Evolutionary conservation across 2,888 invertebrate genomes (phyloP).

Genomic region (Cantharis rustica): DNA sequence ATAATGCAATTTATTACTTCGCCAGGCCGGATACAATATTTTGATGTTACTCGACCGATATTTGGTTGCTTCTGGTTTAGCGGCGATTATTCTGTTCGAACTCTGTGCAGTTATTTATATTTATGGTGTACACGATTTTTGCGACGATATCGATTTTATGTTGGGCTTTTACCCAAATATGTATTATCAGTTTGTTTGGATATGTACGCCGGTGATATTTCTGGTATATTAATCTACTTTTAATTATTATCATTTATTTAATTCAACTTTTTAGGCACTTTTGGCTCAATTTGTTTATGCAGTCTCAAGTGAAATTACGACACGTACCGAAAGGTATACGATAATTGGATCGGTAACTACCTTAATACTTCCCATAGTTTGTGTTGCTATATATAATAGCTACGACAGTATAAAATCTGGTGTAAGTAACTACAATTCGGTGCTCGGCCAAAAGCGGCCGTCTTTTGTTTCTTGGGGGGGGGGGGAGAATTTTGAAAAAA

Average conservation of each 20-base stretch:
- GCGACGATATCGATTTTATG: conserved; percentile 38
- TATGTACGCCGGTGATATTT: conserved; percentile 24
- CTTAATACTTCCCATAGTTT: not conserved
- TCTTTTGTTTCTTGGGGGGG: too few relatives aligned
- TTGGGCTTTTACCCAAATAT: conserved; percentile 29
- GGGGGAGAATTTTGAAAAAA: too few relatives aligned
- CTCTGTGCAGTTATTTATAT: conserved; percentile 29
- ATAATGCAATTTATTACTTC: not conserved
- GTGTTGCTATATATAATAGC: not conserved
- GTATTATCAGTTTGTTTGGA: conserved; percentile 32
- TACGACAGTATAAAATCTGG: not conserved
- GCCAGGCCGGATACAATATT: conserved; percentile 22
- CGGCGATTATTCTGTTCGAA: conserved; percentile 25
- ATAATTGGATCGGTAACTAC: not conserved
- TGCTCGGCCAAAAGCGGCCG: too few relatives aligned
- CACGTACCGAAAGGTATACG: not conserved
- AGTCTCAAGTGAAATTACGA: not conserved
- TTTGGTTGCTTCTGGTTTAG: conserved; percentile 18
- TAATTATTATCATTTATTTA: not conserved
- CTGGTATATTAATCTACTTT: conserved; percentile 11
- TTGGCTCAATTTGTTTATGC: not conserved
- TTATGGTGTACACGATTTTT: conserved; percentile 33
- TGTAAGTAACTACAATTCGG: not conserved
- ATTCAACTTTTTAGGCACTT: not conserved
- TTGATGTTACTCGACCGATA: conserved; percentile 15